Evolutionary conservation across 2,888 invertebrate genomes (phyloP), one percentile per base, ranked within the genome.

Genomic region (Drosophila birchii): DNA sequence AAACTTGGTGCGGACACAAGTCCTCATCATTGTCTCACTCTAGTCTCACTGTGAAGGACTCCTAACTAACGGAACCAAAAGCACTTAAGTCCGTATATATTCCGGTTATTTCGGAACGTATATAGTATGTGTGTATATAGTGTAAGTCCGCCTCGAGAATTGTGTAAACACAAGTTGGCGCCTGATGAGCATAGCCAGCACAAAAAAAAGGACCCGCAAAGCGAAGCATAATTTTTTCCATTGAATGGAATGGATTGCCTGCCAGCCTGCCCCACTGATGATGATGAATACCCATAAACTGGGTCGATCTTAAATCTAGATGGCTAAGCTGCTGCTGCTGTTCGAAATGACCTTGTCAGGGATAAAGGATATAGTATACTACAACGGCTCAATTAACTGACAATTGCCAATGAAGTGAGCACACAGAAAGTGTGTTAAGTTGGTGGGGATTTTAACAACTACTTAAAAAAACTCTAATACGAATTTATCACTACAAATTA

Each of bases 131-230:
- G 23, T 55, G 45, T 29, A 56, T 44, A 32, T 56, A 49, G 38
- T 55, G 60, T 57, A 58, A 34, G 44, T 47, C 47, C n/a, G 70
- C 69, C 54, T 73, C 47, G 59, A 88, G 89, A 88, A 78, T 86
- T 76, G 85, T 78, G 86, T 87, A 84, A 84, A 84, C 85, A 84
- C 60, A 71, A 87, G 47, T 29, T 75, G 81, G 56, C 71, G 67
- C 47, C 71, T 88, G 87, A 84, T 81, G 81, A 77, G 72, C 67
- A 47, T 11, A 20, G 38, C 23, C 18, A 26, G 45, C 8, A 20
- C n/a, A n/a, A 68, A 29, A 57, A 45, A 49, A 29, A 44, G 41
- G 36, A 43, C 49, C 66, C 12, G 70, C 39, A 41, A 56, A 18
- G 57, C 39, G 14, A 16, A 67, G 56, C 69, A 69, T 69, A 55